These are phyloP conservation scores for Rotaria macrura DNA, from an alignment of 2,888 invertebrate species.

Conservation along the genomic window DNA sequence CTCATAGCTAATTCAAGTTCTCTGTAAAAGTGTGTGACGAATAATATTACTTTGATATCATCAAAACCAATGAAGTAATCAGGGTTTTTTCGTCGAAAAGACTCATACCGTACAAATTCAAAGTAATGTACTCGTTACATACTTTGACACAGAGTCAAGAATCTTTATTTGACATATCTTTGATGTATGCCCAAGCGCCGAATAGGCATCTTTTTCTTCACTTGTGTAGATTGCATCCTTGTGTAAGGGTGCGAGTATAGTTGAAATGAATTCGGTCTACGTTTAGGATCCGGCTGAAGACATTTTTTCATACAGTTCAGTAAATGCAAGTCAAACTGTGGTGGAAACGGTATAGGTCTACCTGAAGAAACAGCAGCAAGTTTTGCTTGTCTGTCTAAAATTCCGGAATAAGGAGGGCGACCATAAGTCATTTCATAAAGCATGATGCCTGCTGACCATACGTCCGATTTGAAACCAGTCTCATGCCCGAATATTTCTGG, in stretches of 20 bases:
- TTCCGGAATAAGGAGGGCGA: not conserved
- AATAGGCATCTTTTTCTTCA: no score
- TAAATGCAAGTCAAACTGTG: not conserved
- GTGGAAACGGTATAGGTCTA: not conserved
- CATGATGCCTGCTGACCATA: not conserved
- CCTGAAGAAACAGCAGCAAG: not conserved
- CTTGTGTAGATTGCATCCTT: not conserved
- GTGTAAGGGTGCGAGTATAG: not conserved
- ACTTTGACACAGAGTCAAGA: no score
- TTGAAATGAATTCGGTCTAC: not conserved
- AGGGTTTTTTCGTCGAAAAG: no score
- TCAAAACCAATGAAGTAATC: no score
- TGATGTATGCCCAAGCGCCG: no score
- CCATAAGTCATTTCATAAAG: constrained; percentile 17
- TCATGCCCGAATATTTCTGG: not conserved
- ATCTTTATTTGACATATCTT: no score
- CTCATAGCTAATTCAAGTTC: no score
- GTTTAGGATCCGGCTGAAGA: not conserved
- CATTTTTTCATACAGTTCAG: not conserved
- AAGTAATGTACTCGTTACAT: no score
- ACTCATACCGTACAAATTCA: no score
- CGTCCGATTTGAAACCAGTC: not conserved
- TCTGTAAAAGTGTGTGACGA: no score
- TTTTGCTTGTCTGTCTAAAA: not conserved
- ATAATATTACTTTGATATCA: no score